Conservation (phyloP, 1,140 invertebrate genomes). For the Harpegnathos saltator region DNA sequence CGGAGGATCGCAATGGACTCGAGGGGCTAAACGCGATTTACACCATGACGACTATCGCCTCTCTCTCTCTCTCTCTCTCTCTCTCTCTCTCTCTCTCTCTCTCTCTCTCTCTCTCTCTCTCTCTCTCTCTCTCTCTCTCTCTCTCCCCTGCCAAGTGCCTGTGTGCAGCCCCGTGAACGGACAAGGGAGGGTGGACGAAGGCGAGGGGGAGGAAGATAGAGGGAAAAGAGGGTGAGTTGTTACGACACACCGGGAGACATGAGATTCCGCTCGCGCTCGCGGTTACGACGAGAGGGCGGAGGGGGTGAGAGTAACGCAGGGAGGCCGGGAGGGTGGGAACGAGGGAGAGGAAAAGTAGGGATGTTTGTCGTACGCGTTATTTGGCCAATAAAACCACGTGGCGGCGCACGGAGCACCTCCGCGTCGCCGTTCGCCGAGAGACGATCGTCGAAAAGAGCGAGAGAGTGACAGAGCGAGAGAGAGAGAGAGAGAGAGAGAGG, state of each 20-base stretch:
- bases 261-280: conserved; percentile 51
- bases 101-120: no score
- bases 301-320: background rate
- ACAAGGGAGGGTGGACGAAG: background rate
- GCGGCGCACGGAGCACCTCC: conserved; percentile 68
- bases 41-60: conserved; percentile 80
- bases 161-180: conserved; percentile 54
- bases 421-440: conserved; percentile 42
- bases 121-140: no score
- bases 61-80: no score
- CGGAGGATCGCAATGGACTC: conserved; percentile 76
- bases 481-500: background rate
- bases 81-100: no score
- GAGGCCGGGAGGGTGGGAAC: background rate
- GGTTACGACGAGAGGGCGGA: background rate
- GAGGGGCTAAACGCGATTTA: conserved; percentile 83
- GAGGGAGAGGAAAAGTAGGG: conserved; percentile 67
- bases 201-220: background rate
- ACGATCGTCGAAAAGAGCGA: conserved; percentile 41
- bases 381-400: conserved; percentile 85
- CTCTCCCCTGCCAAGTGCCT: conserved; percentile 67
- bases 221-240: conserved; percentile 51
- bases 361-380: conserved; percentile 84
- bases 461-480: background rate
- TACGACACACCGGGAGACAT: conserved; percentile 70